These are phyloP conservation scores for Monarcha castaneiventris DNA, from an alignment of 2,113 vertebrate genomes.

Conservation along the genomic window DNA sequence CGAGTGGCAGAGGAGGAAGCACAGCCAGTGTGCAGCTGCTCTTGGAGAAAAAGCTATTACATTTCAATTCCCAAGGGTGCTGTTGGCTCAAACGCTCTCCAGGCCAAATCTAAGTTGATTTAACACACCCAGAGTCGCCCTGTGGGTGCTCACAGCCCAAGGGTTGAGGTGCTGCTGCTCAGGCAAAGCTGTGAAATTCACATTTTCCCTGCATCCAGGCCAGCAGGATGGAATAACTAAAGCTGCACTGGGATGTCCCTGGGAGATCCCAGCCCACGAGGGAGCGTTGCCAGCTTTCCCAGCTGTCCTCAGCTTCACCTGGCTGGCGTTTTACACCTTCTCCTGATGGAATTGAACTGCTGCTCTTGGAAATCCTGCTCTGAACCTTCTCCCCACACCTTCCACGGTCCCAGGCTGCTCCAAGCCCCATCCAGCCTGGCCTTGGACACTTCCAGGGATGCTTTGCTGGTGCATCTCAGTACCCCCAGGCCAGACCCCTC, in stretches of 20 bases:
- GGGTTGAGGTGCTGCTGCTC: background rate
- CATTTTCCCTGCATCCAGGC: background rate
- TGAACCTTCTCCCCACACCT: background rate
- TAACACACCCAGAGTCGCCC: background rate
- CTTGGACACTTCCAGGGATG: too few relatives aligned
- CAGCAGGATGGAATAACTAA: background rate
- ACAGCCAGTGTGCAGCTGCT: background rate
- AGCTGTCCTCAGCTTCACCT: background rate
- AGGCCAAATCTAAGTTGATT: background rate
- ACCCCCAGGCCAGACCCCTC: too few relatives aligned
- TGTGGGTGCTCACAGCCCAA: background rate
- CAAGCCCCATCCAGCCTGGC: too few relatives aligned
- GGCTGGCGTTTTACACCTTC: background rate
- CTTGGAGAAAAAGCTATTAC: rapidly evolving
- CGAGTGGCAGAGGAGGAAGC: background rate
- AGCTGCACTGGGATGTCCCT: background rate
- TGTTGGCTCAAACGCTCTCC: background rate
- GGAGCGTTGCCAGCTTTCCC: background rate
- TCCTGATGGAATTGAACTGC: background rate
- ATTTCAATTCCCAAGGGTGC: background rate
- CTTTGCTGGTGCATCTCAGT: too few relatives aligned
- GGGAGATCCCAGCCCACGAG: background rate
- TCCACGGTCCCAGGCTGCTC: too few relatives aligned
- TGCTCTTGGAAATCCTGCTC: background rate
- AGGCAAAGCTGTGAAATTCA: background rate